These are phyloP conservation scores for Lasiurus borealis DNA, from an alignment of 2,113 vertebrate species.

Conservation along the genomic window DNA sequence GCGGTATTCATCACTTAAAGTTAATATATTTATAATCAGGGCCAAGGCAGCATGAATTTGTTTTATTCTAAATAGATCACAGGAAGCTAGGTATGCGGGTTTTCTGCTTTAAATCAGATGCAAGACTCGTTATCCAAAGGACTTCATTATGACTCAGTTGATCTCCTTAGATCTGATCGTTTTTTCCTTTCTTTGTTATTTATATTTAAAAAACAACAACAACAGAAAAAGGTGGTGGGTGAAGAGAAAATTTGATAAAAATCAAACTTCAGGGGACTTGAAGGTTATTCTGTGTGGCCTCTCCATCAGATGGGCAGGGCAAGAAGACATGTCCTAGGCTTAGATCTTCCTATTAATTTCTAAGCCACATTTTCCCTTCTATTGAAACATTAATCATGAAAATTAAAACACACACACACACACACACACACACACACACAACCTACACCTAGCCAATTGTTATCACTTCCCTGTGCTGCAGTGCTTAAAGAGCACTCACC, in stretches of 20 bases:
- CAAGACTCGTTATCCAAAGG: slow-evolving; percentile 41
- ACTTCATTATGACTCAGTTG: slow-evolving; percentile 70
- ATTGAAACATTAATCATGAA: slow-evolving; percentile 67
- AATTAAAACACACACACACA: neutral
- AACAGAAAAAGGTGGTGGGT: neutral
- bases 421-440: too few species aligned
- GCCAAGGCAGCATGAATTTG: slow-evolving; percentile 65
- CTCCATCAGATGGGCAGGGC: neutral
- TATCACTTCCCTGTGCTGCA: neutral
- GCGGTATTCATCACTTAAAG: slow-evolving; percentile 67
- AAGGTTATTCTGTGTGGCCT: neutral
- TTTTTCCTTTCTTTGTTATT: slow-evolving; percentile 65
- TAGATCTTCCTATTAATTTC: slow-evolving; percentile 54
- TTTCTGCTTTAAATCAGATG: slow-evolving; percentile 77
- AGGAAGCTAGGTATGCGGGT: slow-evolving; percentile 49
- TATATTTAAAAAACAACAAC: slow-evolving; percentile 47
- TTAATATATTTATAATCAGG: slow-evolving; percentile 79
- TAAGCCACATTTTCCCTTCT: slow-evolving; percentile 27
- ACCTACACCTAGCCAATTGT: slow-evolving; percentile 31
- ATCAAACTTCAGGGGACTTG: neutral
- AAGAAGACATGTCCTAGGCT: neutral
- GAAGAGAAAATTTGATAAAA: neutral
- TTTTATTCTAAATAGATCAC: slow-evolving; percentile 81
- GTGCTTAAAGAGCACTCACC: slow-evolving; percentile 71
- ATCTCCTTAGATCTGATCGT: slow-evolving; percentile 70